A percentile compares a stretch with the other conserved stretches of the same genome.
Conservation (phyloP, 2,113 vertebrate species). For the Xenopus tropicalis region DNA sequence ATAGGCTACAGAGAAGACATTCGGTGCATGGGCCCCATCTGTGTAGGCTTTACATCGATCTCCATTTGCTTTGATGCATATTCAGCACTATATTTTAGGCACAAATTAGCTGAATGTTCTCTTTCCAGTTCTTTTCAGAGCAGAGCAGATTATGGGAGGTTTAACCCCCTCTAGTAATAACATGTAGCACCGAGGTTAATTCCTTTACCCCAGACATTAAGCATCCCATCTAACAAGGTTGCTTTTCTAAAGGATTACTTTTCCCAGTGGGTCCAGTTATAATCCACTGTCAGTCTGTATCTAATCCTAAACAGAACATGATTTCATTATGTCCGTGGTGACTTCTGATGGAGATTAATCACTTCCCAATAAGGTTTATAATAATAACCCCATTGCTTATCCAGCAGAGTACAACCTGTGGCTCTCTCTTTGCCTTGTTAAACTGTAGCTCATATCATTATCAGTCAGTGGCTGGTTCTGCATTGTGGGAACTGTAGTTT, state of each 20-base stretch:
- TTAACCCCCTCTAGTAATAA: background rate
- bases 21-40: too few species aligned
- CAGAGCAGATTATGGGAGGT: background rate
- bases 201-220: constrained; percentile 5
- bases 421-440: too few species aligned
- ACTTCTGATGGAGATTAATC: constrained; percentile 7
- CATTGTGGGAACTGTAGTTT: too few species aligned
- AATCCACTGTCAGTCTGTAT: constrained; percentile 23
- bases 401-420: too few species aligned
- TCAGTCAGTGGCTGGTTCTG: too few species aligned
- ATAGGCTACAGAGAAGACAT: too few species aligned
- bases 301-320: constrained; percentile 17
- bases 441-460: too few species aligned
- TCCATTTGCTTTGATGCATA: too few species aligned
- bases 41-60: too few species aligned
- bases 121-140: background rate
- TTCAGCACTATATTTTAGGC: background rate
- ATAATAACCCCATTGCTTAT: too few species aligned
- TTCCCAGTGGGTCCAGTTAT: constrained; percentile 24
- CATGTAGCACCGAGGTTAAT: background rate
- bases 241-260: constrained; percentile 7
- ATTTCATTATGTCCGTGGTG: constrained; percentile 5
- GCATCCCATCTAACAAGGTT: background rate
- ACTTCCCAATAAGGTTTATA: constrained; percentile 5
- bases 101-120: background rate